A percentile compares a stretch with the other conserved stretches of the same genome.
Conservation (phyloP, 1,140 invertebrate species). For the Drosophila asahinai region DNA sequence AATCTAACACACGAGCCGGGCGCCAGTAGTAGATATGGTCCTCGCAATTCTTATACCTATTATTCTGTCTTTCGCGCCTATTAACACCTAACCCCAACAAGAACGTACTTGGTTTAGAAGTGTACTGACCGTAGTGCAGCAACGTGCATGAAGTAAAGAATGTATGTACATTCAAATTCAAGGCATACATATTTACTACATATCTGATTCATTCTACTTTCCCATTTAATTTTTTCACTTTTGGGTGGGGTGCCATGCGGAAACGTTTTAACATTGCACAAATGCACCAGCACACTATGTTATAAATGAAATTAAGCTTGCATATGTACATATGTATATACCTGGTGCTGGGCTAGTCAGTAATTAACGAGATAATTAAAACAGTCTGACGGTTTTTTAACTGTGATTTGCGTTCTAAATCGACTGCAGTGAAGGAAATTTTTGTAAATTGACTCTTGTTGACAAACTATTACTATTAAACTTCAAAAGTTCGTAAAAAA, state of each 20-base stretch:
- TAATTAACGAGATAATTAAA: constrained; percentile 36
- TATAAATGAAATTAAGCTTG: constrained; percentile 11
- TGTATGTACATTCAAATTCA: neutral
- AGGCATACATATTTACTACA: neutral
- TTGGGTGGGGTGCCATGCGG: constrained; percentile 37
- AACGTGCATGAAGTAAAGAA: no score
- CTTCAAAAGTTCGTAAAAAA: no score
- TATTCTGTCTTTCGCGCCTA: no score
- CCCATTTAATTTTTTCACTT: constrained; percentile 5
- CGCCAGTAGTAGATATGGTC: no score
- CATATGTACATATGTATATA: neutral
- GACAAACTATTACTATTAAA: no score
- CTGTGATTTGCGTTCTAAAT: constrained; percentile 25
- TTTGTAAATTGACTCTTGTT: neutral
- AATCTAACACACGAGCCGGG: no score
- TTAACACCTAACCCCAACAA: no score
- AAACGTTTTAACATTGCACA: constrained; percentile 26
- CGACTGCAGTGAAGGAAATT: constrained; percentile 2
- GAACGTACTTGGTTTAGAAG: no score
- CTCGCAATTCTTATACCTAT: no score
- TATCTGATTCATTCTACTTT: constrained; percentile 36
- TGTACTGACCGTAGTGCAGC: no score
- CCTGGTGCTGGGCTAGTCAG: constrained; percentile 14
- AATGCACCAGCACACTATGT: constrained; percentile 3
- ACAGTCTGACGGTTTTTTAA: constrained; percentile 13